These are phyloP conservation scores for Amphipoea lucens DNA, from an alignment of 2,888 invertebrate species.

Conservation along the genomic window DNA sequence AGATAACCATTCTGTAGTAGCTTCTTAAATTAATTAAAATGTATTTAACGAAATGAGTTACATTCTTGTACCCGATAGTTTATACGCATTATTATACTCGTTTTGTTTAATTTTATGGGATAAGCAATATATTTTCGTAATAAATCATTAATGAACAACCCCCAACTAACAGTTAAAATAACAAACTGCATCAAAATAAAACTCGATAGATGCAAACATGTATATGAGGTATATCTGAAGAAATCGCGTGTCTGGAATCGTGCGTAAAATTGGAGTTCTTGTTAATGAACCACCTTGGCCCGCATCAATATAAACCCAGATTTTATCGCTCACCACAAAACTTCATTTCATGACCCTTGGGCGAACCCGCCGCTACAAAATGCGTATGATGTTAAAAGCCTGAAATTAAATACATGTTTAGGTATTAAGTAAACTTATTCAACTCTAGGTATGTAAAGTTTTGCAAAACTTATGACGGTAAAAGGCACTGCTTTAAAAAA, in stretches of 20 bases:
- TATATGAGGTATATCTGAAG: conserved; percentile 45
- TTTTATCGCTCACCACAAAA: conserved; percentile 74
- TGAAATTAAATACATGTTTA: conserved; percentile 31
- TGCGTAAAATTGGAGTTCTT: conserved; percentile 62
- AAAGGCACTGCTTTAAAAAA: neutral
- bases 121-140: conserved; percentile 51
- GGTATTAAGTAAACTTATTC: conserved; percentile 41
- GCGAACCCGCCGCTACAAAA: conserved; percentile 23
- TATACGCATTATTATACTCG: too few relatives aligned
- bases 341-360: conserved; percentile 66
- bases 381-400: conserved; percentile 22
- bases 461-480: conserved; percentile 15
- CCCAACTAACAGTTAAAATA: neutral
- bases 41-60: neutral
- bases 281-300: conserved; percentile 73
- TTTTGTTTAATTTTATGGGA: neutral
- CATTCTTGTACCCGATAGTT: neutral
- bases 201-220: conserved; percentile 7
- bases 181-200: conserved; percentile 18
- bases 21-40: neutral
- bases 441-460: conserved; percentile 33
- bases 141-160: neutral
- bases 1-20: neutral
- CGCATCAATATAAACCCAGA: conserved; percentile 75
- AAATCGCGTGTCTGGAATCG: conserved; percentile 60